Percentiles rank a stretch among this genome's conserved stretches.
Evolutionary conservation across 1,140 invertebrate genomes (phyloP).

Genomic region (Probaryconus sp.): DNA sequence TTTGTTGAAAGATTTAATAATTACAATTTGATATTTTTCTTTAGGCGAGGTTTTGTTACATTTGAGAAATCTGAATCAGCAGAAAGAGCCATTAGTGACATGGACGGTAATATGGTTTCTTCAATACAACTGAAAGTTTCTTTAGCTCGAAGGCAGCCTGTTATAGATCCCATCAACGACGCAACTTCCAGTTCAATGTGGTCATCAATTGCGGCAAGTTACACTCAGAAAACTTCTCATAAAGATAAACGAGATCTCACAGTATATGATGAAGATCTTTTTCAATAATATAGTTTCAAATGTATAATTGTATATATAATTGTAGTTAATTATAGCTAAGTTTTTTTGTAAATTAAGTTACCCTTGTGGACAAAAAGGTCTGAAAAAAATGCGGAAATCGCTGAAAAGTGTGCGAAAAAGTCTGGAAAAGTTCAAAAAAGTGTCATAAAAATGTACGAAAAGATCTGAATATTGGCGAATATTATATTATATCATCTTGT

Average conservation of each 20-base stretch:
- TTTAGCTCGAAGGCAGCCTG: slow-evolving; percentile 88
- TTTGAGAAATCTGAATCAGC: slow-evolving; percentile 94
- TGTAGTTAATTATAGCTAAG: no score
- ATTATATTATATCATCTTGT: no score
- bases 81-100: slow-evolving; percentile 90
- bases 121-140: slow-evolving; percentile 90
- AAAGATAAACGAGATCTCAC: slow-evolving; percentile 85
- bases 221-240: slow-evolving; percentile 89
- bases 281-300: slow-evolving; percentile 68
- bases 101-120: slow-evolving; percentile 89
- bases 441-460: no score
- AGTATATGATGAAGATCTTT: slow-evolving; percentile 84
- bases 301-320: no score
- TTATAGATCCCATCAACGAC: slow-evolving; percentile 88
- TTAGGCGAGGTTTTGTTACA: slow-evolving; percentile 92
- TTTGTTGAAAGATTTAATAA: slow-evolving; percentile 7
- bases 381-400: no score
- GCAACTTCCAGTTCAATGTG: slow-evolving; percentile 88
- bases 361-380: no score
- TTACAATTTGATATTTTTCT: slow-evolving; percentile 62
- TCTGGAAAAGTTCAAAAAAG: no score
- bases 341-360: no score
- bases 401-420: no score
- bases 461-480: no score
- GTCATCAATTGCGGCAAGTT: slow-evolving; percentile 88